phyloP scores from a whole-genome alignment of 2,888 invertebrate species.

The Patella pellucida region DNA sequence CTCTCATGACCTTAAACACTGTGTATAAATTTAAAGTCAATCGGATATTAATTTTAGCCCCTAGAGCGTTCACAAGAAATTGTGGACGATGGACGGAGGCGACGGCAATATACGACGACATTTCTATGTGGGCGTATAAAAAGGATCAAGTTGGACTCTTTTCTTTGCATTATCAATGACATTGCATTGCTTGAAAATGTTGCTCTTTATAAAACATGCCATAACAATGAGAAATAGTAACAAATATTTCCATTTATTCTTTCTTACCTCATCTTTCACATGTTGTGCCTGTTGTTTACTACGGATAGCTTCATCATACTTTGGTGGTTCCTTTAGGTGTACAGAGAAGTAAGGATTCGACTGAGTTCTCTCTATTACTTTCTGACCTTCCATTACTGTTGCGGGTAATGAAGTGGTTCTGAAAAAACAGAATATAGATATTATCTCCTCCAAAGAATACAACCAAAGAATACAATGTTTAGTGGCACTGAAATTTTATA shows the following conservation, averaged over 20 bases:
- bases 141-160: neutral
- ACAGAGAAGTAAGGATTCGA: constrained; percentile 57
- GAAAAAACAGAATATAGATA: neutral
- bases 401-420: constrained; percentile 38
- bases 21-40: too few relatives aligned
- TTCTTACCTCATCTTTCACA: neutral
- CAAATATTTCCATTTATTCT: too few relatives aligned
- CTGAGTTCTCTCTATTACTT: constrained; percentile 36
- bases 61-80: too few relatives aligned
- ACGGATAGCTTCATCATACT: constrained; percentile 81
- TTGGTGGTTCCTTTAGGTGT: constrained; percentile 76
- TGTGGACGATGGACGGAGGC: too few relatives aligned
- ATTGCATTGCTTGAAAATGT: constrained; percentile 9
- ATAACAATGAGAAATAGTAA: neutral
- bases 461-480: too few relatives aligned
- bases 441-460: too few relatives aligned
- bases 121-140: too few relatives aligned
- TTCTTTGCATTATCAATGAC: constrained; percentile 13
- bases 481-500: too few relatives aligned
- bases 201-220: neutral
- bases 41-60: too few relatives aligned
- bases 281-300: constrained; percentile 49
- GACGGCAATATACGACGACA: too few relatives aligned
- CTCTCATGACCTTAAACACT: too few relatives aligned
- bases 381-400: constrained; percentile 43